Conservation (phyloP, 2,797 vertebrate genomes). For the Epinephelus awoara region DNA sequence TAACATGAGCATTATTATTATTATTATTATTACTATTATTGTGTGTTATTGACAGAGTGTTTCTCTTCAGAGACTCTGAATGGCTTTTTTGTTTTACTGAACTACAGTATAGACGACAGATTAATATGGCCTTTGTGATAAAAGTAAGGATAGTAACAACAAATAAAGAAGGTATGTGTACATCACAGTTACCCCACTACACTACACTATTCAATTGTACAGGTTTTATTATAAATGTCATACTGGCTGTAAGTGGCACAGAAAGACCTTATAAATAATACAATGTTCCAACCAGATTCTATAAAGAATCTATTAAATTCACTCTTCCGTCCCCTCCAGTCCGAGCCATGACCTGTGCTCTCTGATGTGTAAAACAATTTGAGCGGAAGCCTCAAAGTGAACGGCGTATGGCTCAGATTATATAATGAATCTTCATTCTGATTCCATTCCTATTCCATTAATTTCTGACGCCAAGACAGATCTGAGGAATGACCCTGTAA, state of each 20-base stretch:
- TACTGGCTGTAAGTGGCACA: not conserved
- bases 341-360: conserved; percentile 15
- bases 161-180: not conserved
- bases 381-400: conserved; percentile 7
- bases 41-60: not conserved
- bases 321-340: not conserved
- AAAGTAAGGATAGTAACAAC: not conserved
- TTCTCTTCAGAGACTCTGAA: conserved; percentile 14
- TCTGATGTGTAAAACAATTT: conserved; percentile 26
- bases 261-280: conserved; percentile 16
- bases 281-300: not conserved
- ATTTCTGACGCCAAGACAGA: conserved; percentile 9
- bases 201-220: not conserved
- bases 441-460: conserved; percentile 10
- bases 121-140: not conserved
- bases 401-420: not conserved
- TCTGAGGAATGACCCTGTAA: not conserved
- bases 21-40: not conserved
- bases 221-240: conserved; percentile 7
- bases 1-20: no score
- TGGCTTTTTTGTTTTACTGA: conserved; percentile 24
- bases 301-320: conserved; percentile 1
- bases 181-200: not conserved
- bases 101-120: not conserved
- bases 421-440: conserved; percentile 13